Conservation (phyloP, 2,888 invertebrate species). For the Lithophane ornitopus region DNA sequence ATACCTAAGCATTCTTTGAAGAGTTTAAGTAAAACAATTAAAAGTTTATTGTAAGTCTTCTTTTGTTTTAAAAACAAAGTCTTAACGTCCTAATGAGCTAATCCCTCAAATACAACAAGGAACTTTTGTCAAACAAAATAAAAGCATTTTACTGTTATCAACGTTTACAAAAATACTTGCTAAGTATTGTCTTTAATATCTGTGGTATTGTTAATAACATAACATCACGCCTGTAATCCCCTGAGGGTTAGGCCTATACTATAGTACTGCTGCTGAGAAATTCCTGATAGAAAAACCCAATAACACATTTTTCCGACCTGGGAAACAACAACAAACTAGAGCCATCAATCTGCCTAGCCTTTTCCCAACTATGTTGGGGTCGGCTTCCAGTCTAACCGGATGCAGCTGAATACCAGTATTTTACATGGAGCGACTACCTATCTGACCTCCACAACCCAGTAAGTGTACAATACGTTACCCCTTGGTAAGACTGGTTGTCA, state of each 20-base stretch:
- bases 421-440: too few species aligned
- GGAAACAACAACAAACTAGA: neutral
- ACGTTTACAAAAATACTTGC: constrained; percentile 23
- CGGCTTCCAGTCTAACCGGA: too few species aligned
- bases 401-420: too few species aligned
- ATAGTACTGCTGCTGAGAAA: neutral
- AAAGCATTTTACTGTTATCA: constrained; percentile 34
- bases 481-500: too few species aligned
- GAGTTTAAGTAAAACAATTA: constrained; percentile 13
- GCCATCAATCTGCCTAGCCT: too few species aligned
- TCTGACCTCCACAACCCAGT: too few species aligned
- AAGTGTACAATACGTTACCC: too few species aligned
- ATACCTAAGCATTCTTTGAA: neutral
- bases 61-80: constrained; percentile 33
- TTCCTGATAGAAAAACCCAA: neutral
- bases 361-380: too few species aligned
- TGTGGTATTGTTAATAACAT: too few species aligned
- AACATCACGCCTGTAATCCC: neutral
- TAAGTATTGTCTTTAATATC: neutral
- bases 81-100: constrained; percentile 16
- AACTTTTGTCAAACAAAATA: neutral
- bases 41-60: constrained; percentile 3
- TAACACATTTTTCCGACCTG: neutral
- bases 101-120: constrained; percentile 3
- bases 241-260: neutral